Percentiles rank a stretch among this genome's conserved stretches.
These are phyloP conservation scores for Phasia obesa DNA, from an alignment of 2,888 invertebrate genomes.

Conservation along the genomic window DNA sequence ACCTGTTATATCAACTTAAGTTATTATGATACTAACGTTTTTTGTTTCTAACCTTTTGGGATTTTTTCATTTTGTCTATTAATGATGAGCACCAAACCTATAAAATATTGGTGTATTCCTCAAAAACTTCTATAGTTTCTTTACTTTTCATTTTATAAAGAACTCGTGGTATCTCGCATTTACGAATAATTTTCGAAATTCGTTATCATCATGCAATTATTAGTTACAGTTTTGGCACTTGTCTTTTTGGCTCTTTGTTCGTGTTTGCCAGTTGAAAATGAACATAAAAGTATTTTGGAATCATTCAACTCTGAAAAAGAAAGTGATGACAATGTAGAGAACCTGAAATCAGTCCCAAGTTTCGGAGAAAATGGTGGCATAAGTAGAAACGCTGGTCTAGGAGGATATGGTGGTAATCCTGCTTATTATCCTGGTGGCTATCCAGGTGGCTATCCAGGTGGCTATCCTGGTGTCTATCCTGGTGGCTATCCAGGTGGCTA, in stretches of 20 bases:
- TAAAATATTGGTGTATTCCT: no score
- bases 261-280: constrained; percentile 66
- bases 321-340: constrained; percentile 61
- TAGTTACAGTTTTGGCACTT: constrained; percentile 65
- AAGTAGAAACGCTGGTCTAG: constrained; percentile 5
- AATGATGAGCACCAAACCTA: no score
- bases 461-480: not conserved
- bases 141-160: constrained; percentile 29
- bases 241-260: constrained; percentile 61
- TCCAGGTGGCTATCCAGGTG: constrained; percentile 28
- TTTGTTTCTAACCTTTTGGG: no score
- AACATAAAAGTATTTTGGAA: constrained; percentile 59
- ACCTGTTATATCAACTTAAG: no score
- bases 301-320: constrained; percentile 57
- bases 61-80: no score
- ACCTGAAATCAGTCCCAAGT: constrained; percentile 72
- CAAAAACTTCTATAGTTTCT: no score
- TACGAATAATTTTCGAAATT: not conserved
- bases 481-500: no score
- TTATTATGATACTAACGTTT: no score
- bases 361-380: constrained; percentile 38
- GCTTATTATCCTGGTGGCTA: not conserved
- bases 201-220: constrained; percentile 70
- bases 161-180: not conserved
- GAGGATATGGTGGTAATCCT: constrained; percentile 15